Evolutionary conservation across 37 sponge, comb jelly and placozoan species (phyloP).

Genomic region (Theonella swinhoei): DNA sequence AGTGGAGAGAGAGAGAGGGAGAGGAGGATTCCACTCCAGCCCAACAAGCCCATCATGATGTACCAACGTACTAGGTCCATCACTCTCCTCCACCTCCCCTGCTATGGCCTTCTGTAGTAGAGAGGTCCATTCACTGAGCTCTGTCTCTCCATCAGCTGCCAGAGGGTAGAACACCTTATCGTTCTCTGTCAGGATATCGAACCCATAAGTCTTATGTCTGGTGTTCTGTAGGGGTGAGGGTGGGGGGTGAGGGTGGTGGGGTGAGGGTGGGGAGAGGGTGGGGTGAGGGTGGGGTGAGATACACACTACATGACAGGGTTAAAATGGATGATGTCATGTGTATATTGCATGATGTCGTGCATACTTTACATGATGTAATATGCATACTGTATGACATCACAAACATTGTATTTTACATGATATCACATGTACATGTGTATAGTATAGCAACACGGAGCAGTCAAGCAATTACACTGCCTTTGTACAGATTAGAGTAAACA

Average conservation of each 20-base stretch:
- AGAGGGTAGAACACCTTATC: constrained; percentile 62
- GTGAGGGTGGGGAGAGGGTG: not conserved
- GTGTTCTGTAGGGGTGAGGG: constrained; percentile 40
- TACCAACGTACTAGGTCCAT: constrained; percentile 17
- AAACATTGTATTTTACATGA: too few species aligned
- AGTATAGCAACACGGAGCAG: too few species aligned
- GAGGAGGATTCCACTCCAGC: not conserved
- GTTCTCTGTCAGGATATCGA: constrained; percentile 68
- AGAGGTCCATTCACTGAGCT: constrained; percentile 72
- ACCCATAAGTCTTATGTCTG: constrained; percentile 40
- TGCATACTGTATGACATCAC: too few species aligned
- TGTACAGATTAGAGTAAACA: too few species aligned
- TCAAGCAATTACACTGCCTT: too few species aligned
- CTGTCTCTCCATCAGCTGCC: constrained; percentile 68
- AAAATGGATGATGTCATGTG: too few species aligned
- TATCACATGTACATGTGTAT: too few species aligned
- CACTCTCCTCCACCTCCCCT: constrained; percentile 44
- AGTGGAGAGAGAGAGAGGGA: constrained; percentile 34
- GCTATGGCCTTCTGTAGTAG: constrained; percentile 52
- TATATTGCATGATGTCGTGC: too few species aligned
- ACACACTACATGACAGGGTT: too few species aligned
- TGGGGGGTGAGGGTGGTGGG: not conserved
- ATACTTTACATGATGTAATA: too few species aligned
- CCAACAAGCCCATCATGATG: not conserved
- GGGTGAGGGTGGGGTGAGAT: not conserved